Conservation (phyloP, 2,888 invertebrate genomes). For the Hypena proboscidalis region DNA sequence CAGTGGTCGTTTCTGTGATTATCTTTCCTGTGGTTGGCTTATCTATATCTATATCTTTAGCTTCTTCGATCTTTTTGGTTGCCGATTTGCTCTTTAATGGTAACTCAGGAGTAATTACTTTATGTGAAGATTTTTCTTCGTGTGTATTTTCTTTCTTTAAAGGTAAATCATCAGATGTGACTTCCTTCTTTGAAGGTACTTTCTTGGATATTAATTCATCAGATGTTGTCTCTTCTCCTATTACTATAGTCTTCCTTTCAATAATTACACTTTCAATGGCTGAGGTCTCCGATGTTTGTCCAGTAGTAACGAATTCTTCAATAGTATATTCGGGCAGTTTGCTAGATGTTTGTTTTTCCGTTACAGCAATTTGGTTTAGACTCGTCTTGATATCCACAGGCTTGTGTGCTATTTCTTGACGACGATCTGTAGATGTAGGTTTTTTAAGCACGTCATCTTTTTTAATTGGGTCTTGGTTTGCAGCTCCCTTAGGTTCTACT, state of each 20-base stretch:
- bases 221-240: conserved; percentile 24
- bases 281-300: conserved; percentile 8
- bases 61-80: conserved; percentile 2
- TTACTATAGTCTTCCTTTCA: conserved; percentile 34
- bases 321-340: conserved; percentile 17
- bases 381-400: conserved; percentile 9
- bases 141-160: neutral
- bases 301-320: conserved; percentile 15
- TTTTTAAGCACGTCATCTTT: conserved; percentile 22
- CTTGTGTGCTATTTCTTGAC: conserved; percentile 7
- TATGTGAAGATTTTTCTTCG: neutral
- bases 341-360: conserved; percentile 15
- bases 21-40: conserved; percentile 11
- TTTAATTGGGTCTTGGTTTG: conserved; percentile 10
- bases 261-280: conserved; percentile 18
- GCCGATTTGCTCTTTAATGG: conserved; percentile 8
- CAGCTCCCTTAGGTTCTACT: conserved; percentile 1
- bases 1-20: conserved; percentile 13
- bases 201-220: neutral
- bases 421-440: conserved; percentile 3
- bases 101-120: neutral
- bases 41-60: conserved; percentile 4
- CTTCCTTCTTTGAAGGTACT: neutral
- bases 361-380: conserved; percentile 17
- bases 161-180: neutral